Evolutionary conservation across 2,797 vertebrate genomes (phyloP), one percentile per base, ranked within the genome.

Genomic region (Melanogrammus aeglefinus): DNA sequence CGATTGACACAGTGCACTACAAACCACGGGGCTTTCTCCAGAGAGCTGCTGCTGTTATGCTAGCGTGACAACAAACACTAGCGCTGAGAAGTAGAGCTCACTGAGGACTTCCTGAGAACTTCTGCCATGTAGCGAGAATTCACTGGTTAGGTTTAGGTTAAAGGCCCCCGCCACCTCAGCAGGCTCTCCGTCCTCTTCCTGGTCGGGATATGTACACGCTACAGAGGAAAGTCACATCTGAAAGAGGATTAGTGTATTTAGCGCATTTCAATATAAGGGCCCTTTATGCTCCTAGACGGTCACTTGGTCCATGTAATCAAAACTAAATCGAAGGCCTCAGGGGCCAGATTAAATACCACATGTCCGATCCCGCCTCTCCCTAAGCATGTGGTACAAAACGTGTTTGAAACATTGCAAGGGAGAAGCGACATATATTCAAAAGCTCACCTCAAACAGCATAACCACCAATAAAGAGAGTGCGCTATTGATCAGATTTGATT

Each of bases 11-110:
- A 9, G 57, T 63, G 57, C 57, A 63, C 57, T 63, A 6, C 21
- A 24, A 63, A n/a, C 6, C 57, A 63, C 6, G 51, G n/a, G 21
- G 6, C 21, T 63, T 57, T 18, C 47, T 87, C 86, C 77, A 36
- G 76, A 74, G 79, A 74, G 81, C 81, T 72, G 82, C 88, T 81
- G 39, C 12, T 51, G 78, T 85, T 85, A 89, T 35, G 90, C 84
- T 86, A 69, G 78, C 85, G 79, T 85, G 84, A 88, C 88, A 90
- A 91, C 88, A 88, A 90, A 90, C 90, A 89, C 81, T 57, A 8
- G 75, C 70, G 73, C 81, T 76, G 77, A 36, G 35, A 82, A 85
- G 84, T 79, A 83, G 79, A 87, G 86, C 80, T 86, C 86, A 75
- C 90, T 80, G 24, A 76, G 88, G 87, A 86, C 82, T 79, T 86